A percentile compares a stretch with the other conserved stretches of the same genome.
These are phyloP conservation scores for Rhodinocichla rosea DNA, from an alignment of 2,113 vertebrate genomes.

Conservation along the genomic window DNA sequence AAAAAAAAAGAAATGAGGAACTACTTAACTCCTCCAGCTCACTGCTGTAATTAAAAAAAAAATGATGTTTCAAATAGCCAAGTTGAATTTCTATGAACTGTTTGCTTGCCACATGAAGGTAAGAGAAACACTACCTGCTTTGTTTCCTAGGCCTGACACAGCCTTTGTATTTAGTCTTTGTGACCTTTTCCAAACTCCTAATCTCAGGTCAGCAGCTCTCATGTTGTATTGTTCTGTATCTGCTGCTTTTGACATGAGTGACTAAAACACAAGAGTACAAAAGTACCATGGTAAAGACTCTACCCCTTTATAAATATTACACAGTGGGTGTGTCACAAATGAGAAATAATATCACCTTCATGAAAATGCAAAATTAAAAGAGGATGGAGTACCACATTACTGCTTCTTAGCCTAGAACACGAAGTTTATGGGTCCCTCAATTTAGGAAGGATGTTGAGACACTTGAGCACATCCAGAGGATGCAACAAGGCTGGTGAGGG, in stretches of 20 bases:
- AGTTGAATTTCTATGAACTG: neutral
- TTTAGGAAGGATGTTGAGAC: no score
- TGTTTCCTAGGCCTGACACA: neutral
- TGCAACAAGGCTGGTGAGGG: no score
- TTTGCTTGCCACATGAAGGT: neutral
- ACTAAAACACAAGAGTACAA: neutral
- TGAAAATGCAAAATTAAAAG: neutral
- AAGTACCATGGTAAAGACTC: neutral
- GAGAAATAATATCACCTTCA: neutral
- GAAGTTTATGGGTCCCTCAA: neutral
- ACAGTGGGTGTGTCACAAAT: neutral
- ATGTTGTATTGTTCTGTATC: neutral
- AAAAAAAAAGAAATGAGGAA: neutral
- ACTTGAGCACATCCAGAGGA: no score
- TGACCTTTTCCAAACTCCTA: neutral
- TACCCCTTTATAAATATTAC: neutral
- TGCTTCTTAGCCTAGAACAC: neutral
- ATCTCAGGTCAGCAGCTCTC: neutral
- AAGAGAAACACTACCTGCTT: neutral
- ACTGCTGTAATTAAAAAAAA: neutral
- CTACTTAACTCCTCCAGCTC: neutral
- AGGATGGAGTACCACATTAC: neutral
- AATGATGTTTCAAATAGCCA: neutral
- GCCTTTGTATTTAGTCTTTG: neutral
- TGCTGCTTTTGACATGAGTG: neutral